Conservation (phyloP, 2,888 invertebrate genomes). For the Prenolepis imparis region DNA sequence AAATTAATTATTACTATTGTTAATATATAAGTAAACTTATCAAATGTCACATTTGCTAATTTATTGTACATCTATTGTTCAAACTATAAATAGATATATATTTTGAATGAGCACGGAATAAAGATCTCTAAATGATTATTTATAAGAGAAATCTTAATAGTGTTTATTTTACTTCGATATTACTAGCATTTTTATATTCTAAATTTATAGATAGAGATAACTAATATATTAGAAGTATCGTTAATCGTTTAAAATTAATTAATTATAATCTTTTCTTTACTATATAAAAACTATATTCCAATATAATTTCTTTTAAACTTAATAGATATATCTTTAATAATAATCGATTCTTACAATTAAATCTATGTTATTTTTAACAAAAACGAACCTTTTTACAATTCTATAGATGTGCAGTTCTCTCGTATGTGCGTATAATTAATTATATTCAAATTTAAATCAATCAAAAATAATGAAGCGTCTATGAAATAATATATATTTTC, state of each 20-base stretch:
- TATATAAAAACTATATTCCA: neutral
- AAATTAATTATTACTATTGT: neutral
- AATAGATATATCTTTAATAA: neutral
- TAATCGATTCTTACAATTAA: neutral
- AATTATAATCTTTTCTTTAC: neutral
- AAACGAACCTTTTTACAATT: neutral
- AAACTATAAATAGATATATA: neutral
- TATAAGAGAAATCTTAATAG: neutral
- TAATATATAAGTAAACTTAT: neutral
- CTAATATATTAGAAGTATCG: neutral
- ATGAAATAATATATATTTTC: constrained; percentile 17
- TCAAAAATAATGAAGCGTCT: neutral
- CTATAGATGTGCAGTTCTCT: neutral
- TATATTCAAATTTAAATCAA: neutral
- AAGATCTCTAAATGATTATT: neutral
- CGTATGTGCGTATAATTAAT: neutral
- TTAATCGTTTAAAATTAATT: neutral
- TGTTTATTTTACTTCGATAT: neutral
- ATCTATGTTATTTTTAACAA: neutral
- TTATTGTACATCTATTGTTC: constrained; percentile 1
- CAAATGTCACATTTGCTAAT: neutral
- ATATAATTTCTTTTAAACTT: neutral
- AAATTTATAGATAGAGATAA: neutral
- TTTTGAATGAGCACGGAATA: neutral
- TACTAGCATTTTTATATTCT: neutral